phyloP scores from a whole-genome alignment of 92 coral and sea anemone species.

The Heteractis magnifica region DNA sequence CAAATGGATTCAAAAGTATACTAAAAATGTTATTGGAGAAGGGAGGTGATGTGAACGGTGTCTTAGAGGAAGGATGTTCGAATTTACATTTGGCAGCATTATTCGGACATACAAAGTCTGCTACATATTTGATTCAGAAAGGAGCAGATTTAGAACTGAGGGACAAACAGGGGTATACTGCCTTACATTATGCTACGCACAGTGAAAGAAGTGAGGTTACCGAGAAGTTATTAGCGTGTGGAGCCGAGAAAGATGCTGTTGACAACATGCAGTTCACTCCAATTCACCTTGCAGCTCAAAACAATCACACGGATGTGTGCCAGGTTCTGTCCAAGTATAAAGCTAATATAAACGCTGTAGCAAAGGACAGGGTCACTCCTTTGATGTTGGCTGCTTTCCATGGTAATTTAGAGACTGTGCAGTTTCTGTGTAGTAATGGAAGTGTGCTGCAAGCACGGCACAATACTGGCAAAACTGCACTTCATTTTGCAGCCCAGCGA shows the following conservation, averaged over 20 bases:
- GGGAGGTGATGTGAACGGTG: conserved; percentile 31
- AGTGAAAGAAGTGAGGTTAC: conserved; percentile 39
- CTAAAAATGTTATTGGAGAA: conserved; percentile 38
- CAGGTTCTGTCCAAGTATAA: conserved; percentile 36
- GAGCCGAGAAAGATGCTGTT: conserved; percentile 50
- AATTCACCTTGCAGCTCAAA: conserved; percentile 65
- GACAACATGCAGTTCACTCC: conserved; percentile 59
- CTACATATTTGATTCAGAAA: conserved; percentile 33
- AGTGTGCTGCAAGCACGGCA: conserved; percentile 62
- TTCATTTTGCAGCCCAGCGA: conserved; percentile 64
- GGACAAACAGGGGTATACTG: conserved; percentile 59
- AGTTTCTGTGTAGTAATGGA: conserved; percentile 47
- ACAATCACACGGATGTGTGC: conserved; percentile 45
- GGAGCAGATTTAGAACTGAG: conserved; percentile 50
- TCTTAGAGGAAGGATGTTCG: conserved; percentile 54
- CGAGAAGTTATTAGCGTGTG: conserved; percentile 36
- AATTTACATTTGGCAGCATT: conserved; percentile 67
- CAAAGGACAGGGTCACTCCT: conserved; percentile 65
- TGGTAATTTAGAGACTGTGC: conserved; percentile 37
- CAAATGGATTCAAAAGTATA: conserved; percentile 49
- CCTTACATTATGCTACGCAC: conserved; percentile 62
- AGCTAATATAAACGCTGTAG: conserved; percentile 45
- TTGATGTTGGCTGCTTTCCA: conserved; percentile 72
- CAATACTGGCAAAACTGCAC: conserved; percentile 69
- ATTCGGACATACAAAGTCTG: conserved; percentile 48